Percentiles rank a stretch among this genome's conserved stretches.
These are phyloP conservation scores for Cryptoprocta ferox DNA, from an alignment of 2,797 vertebrate genomes.

Conservation along the genomic window DNA sequence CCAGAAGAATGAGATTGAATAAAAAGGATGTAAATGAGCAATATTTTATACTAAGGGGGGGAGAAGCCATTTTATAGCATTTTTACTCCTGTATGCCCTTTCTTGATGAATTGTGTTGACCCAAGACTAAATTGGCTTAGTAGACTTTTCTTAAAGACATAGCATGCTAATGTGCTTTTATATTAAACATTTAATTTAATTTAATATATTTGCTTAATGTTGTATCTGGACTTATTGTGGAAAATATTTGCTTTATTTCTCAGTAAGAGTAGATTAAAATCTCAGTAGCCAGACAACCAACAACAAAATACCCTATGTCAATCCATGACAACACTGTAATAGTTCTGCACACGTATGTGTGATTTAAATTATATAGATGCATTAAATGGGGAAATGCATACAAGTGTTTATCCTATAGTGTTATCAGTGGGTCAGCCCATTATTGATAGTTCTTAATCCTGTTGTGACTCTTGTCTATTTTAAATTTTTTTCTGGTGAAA, in stretches of 20 bases:
- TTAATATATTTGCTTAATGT: constrained; percentile 55
- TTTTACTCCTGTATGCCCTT: constrained; percentile 55
- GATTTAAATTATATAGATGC: background rate
- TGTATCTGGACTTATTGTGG: constrained; percentile 41
- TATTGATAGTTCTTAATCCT: background rate
- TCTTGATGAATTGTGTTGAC: constrained; percentile 73
- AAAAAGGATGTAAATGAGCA: constrained; percentile 49
- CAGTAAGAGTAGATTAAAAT: background rate
- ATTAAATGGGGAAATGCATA: background rate
- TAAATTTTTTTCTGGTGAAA: background rate
- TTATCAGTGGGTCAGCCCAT: background rate
- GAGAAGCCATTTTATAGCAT: background rate
- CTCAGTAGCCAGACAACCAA: constrained; percentile 4
- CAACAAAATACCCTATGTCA: background rate
- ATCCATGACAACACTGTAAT: background rate
- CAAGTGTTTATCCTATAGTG: background rate
- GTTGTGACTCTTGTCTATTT: background rate
- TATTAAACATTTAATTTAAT: constrained; percentile 79
- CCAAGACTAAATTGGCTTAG: constrained; percentile 68
- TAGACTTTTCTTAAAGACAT: constrained; percentile 69
- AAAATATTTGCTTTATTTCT: constrained; percentile 53
- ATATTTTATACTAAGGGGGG: constrained; percentile 11
- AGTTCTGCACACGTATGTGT: background rate
- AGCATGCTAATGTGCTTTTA: constrained; percentile 71
- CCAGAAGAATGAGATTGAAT: constrained; percentile 35